Percentiles rank a stretch among this genome's conserved stretches.
phyloP scores from a whole-genome alignment of 2,797 vertebrate species.

The Cottoperca gobio region DNA sequence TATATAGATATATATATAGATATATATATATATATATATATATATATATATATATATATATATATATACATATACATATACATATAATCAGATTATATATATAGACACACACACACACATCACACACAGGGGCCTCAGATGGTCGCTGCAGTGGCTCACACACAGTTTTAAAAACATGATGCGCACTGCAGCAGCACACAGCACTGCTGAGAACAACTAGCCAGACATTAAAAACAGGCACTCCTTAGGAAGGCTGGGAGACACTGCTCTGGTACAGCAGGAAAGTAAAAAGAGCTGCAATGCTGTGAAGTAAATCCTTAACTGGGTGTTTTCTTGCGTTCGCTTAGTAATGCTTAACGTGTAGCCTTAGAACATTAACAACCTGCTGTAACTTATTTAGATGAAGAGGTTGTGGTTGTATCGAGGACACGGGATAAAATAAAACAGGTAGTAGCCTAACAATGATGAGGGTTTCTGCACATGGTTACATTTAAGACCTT shows the following conservation, averaged over 20 bases:
- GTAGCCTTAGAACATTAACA: neutral
- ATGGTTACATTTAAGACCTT: neutral
- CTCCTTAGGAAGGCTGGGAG: conserved; percentile 18
- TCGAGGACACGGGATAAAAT: neutral
- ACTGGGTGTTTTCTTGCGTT: neutral
- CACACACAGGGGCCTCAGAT: conserved; percentile 51
- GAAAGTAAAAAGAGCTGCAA: neutral
- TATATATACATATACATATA: conserved; percentile 6
- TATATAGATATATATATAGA: no score
- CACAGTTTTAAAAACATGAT: conserved; percentile 56
- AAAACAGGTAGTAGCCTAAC: neutral
- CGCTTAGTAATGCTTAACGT: neutral
- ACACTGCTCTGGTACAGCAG: neutral
- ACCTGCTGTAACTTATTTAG: conserved; percentile 7
- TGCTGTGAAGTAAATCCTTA: neutral
- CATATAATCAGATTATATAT: no score
- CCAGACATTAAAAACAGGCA: conserved; percentile 20
- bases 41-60: neutral
- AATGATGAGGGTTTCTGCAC: neutral
- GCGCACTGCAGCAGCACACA: conserved; percentile 67
- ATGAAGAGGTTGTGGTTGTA: neutral
- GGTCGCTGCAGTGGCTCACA: conserved; percentile 54
- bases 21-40: no score
- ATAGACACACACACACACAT: conserved; percentile 25
- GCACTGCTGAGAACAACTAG: conserved; percentile 9